phyloP scores from a whole-genome alignment of 2,797 vertebrate genomes.

The Sphenodon punctatus region DNA sequence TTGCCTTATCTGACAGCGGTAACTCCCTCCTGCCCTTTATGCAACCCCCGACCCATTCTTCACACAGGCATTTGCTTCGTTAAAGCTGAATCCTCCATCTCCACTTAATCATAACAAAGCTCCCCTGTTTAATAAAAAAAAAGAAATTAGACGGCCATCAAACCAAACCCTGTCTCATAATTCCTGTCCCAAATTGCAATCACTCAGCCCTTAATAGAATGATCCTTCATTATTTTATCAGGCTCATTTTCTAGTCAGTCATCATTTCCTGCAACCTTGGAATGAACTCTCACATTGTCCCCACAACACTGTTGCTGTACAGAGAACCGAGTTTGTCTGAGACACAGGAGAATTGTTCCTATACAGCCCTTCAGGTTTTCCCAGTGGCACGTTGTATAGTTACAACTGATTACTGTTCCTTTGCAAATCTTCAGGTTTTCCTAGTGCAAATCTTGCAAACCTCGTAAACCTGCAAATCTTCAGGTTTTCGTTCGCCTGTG shows the following conservation, averaged over 20 bases:
- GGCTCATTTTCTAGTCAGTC: neutral
- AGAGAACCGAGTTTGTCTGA: neutral
- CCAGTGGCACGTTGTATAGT: neutral
- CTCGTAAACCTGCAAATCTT: too few species aligned
- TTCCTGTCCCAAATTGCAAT: neutral
- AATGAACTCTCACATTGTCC: neutral
- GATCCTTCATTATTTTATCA: neutral
- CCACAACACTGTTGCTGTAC: neutral
- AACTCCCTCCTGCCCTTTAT: neutral
- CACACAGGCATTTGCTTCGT: neutral
- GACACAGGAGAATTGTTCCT: neutral
- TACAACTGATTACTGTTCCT: slow-evolving; percentile 25
- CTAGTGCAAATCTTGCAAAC: too few species aligned
- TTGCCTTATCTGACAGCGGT: neutral
- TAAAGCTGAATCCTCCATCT: neutral
- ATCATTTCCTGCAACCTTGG: neutral
- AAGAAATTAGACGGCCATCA: neutral
- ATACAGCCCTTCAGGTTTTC: neutral
- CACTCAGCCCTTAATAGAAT: neutral
- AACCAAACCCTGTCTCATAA: neutral
- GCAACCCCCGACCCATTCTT: neutral
- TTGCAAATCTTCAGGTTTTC: too few species aligned
- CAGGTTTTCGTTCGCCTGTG: slow-evolving; percentile 20
- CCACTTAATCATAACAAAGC: neutral
- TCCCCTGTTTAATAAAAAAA: slow-evolving; percentile 7